Conservation (phyloP, 2,797 vertebrate genomes). For the Onychomys leucogaster region DNA sequence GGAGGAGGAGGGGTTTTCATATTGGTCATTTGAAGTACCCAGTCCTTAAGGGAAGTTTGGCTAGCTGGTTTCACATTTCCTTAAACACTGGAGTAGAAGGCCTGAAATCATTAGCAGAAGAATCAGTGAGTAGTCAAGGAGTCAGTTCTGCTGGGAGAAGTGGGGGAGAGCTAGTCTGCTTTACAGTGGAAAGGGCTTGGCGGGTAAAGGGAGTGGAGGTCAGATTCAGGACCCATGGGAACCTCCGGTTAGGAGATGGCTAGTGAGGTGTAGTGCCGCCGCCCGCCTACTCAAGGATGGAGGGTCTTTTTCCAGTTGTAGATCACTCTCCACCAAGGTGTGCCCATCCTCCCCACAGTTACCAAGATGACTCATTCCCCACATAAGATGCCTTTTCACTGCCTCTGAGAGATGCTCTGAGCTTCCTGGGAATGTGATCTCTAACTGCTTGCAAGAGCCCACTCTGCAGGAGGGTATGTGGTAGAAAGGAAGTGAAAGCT, state of each 20-base stretch:
- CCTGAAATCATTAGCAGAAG: neutral
- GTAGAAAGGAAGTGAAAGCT: neutral
- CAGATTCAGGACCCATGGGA: neutral
- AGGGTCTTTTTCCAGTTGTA: neutral
- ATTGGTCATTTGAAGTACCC: neutral
- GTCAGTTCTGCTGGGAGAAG: neutral
- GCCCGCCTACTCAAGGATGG: neutral
- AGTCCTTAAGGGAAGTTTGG: slow-evolving; percentile 62
- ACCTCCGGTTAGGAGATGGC: accelerated
- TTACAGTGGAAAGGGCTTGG: neutral
- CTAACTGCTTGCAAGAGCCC: neutral
- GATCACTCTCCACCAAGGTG: neutral
- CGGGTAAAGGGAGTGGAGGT: neutral
- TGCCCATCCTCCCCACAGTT: neutral
- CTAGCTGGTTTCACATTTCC: neutral
- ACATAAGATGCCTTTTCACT: neutral
- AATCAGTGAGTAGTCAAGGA: neutral
- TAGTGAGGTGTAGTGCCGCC: no score
- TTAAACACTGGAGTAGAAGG: neutral
- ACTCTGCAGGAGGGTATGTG: neutral
- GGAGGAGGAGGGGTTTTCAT: neutral
- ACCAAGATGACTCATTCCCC: slow-evolving; percentile 38
- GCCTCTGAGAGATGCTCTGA: slow-evolving; percentile 1
- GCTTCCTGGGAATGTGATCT: neutral
- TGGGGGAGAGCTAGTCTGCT: neutral